Percentiles rank a stretch among this genome's conserved stretches.
These are phyloP conservation scores for Stegodyphus mimosarum DNA, from an alignment of 1,140 invertebrate genomes.

Conservation along the genomic window DNA sequence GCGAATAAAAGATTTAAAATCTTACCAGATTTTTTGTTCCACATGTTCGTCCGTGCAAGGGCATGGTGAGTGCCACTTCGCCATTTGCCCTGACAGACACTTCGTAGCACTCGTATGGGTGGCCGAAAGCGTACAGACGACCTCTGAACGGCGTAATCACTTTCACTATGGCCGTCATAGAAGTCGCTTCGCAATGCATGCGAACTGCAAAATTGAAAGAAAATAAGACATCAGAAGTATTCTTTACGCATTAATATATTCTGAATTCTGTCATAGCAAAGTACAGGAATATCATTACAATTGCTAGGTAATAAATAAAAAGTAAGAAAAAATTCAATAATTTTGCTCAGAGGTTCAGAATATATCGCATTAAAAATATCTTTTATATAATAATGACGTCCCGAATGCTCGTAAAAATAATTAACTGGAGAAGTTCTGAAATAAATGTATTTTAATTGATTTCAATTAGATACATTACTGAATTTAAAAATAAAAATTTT, in stretches of 20 bases:
- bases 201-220: conserved; percentile 49
- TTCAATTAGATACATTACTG: too few species aligned
- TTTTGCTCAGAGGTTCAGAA: too few species aligned
- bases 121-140: conserved; percentile 71
- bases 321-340: too few species aligned
- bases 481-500: too few species aligned
- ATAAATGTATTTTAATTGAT: too few species aligned
- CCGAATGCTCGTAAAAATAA: too few species aligned
- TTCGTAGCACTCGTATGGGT: conserved; percentile 70
- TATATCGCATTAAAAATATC: too few species aligned
- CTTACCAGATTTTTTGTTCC: conserved; percentile 62
- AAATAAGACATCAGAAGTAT: neutral
- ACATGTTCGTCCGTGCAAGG: conserved; percentile 53
- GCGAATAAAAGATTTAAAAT: neutral
- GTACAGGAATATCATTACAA: too few species aligned
- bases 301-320: too few species aligned
- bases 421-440: too few species aligned
- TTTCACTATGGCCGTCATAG: conserved; percentile 71
- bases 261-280: too few species aligned
- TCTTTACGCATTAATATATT: neutral
- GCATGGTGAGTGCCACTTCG: conserved; percentile 58
- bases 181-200: conserved; percentile 60
- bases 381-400: too few species aligned
- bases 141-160: conserved; percentile 71
- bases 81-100: conserved; percentile 50